These are phyloP conservation scores for Paramisgurnus dabryanus DNA, from an alignment of 2,113 vertebrate genomes.

Conservation along the genomic window DNA sequence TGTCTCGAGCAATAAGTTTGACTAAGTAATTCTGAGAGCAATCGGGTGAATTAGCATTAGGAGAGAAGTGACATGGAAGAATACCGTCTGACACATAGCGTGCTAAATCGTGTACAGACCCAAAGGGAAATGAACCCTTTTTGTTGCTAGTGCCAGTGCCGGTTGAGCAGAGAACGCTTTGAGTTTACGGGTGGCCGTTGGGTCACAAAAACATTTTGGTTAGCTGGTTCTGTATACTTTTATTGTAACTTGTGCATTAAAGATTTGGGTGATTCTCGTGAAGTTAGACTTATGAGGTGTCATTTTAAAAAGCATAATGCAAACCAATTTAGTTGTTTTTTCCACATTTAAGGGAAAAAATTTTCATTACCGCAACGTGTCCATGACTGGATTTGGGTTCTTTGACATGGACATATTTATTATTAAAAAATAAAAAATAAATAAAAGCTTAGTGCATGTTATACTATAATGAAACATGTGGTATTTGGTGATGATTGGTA, in stretches of 20 bases:
- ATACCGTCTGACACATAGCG: constrained; percentile 69
- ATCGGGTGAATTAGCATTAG: constrained; percentile 70
- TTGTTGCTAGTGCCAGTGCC: constrained; percentile 36
- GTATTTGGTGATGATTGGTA: no score
- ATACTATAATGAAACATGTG: no score
- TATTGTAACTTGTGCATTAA: neutral
- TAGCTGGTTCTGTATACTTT: constrained; percentile 13
- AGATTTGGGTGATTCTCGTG: no score
- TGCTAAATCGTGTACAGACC: constrained; percentile 69
- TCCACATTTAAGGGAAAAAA: no score
- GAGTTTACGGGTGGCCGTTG: constrained; percentile 45
- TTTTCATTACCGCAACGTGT: no score
- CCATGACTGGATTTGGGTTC: no score
- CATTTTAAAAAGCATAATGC: no score
- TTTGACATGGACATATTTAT: no score
- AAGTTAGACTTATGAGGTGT: no score
- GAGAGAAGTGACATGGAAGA: constrained; percentile 73
- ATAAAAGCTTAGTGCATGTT: no score
- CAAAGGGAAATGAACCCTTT: constrained; percentile 46
- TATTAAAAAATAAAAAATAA: no score
- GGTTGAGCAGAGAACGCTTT: constrained; percentile 35
- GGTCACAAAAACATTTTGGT: constrained; percentile 43
- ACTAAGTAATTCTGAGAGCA: constrained; percentile 68
- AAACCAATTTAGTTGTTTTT: no score
- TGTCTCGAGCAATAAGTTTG: constrained; percentile 67